Evolutionary conservation across 2,113 vertebrate genomes (phyloP).

Genomic region (Myotis davidii): DNA sequence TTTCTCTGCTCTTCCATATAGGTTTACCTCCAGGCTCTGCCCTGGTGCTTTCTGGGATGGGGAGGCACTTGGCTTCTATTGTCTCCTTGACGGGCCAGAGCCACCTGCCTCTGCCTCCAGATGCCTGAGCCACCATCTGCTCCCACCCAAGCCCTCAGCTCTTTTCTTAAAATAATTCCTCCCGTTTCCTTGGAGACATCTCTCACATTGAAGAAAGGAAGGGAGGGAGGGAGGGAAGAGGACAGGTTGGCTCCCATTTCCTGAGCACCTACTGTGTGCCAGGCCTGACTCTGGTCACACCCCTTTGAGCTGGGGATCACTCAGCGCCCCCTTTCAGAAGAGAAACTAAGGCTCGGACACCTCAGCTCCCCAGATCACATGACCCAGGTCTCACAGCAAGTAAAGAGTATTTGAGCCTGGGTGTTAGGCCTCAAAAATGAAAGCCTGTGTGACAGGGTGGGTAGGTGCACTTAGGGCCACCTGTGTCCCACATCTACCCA

Average conservation of each 20-base stretch:
- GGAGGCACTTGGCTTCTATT: not conserved
- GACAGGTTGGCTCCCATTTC: not conserved
- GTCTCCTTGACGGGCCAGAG: conserved; percentile 41
- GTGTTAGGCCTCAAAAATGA: not conserved
- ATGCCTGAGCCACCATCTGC: conserved; percentile 74
- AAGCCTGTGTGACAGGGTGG: not conserved
- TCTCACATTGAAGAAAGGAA: conserved; percentile 65
- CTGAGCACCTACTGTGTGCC: conserved; percentile 68
- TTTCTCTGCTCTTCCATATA: not conserved
- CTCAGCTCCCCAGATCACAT: not conserved
- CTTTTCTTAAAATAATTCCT: conserved; percentile 78
- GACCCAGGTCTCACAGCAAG: not conserved
- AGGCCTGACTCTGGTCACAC: not conserved
- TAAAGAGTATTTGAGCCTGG: not conserved
- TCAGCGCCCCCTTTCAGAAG: not conserved
- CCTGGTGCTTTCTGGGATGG: not conserved
- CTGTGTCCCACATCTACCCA: not conserved
- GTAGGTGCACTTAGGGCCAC: not conserved
- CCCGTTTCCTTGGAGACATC: conserved; percentile 79
- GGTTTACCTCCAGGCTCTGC: not conserved
- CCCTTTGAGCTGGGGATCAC: not conserved
- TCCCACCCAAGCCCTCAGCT: conserved; percentile 67
- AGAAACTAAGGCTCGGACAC: not conserved
- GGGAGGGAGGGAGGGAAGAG: not conserved
- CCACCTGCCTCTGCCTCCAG: conserved; percentile 73